phyloP scores from a whole-genome alignment of 2,797 vertebrate species.

The Syngnathus rostellatus region DNA sequence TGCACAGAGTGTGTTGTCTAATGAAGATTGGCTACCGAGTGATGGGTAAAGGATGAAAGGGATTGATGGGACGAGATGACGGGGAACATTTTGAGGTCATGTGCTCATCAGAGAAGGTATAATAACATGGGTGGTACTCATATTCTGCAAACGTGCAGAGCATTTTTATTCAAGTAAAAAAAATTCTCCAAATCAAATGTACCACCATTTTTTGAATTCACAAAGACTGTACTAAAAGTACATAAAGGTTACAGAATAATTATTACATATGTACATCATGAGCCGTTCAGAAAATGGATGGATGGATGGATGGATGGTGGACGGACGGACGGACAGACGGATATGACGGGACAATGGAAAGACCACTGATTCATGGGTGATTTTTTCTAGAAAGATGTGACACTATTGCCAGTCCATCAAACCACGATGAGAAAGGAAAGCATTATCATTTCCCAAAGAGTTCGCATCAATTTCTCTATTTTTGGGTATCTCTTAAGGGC shows the following conservation, averaged over 20 bases:
- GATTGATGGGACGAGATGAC: constrained; percentile 4
- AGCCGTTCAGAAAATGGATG: too few species aligned
- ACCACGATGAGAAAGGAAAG: not conserved
- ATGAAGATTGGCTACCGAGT: constrained; percentile 24
- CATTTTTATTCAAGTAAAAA: not conserved
- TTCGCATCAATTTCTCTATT: not conserved
- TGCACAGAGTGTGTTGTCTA: constrained; percentile 18
- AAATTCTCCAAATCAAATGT: not conserved
- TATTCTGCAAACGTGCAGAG: not conserved
- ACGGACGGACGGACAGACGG: too few species aligned
- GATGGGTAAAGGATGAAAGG: constrained; percentile 16
- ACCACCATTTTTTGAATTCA: not conserved
- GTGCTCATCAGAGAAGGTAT: not conserved
- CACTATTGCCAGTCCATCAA: not conserved
- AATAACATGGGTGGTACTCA: not conserved
- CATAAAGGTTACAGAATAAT: not conserved
- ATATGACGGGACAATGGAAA: not conserved
- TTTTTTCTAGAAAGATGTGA: not conserved
- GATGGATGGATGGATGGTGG: too few species aligned
- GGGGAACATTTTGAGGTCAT: constrained; percentile 16
- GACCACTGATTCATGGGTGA: not conserved
- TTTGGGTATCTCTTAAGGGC: not conserved
- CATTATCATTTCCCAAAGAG: not conserved
- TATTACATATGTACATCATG: not conserved
- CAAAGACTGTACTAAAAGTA: not conserved